A percentile compares a stretch with the other conserved stretches of the same genome.
phyloP scores from a whole-genome alignment of 2,888 invertebrate genomes.

The Drosophila lutescens region DNA sequence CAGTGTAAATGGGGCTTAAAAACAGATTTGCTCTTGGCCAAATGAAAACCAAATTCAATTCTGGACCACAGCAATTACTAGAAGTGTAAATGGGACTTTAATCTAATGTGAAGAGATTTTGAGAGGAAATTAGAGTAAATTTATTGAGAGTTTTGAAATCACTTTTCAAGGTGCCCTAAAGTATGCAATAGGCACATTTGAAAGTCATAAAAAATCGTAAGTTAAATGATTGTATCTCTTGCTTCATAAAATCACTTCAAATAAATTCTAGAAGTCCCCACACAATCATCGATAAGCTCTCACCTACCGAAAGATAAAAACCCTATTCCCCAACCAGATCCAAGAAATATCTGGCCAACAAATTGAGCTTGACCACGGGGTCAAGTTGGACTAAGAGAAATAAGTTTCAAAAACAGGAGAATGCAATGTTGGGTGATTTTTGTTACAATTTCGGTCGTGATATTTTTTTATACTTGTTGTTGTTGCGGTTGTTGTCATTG shows the following conservation, averaged over 20 bases:
- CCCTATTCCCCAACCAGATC: conserved; percentile 19
- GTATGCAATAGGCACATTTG: too few species aligned
- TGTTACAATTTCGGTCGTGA: conserved; percentile 41
- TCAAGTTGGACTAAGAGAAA: conserved; percentile 23
- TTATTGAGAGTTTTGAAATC: background rate
- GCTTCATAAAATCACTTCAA: background rate
- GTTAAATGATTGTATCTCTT: background rate
- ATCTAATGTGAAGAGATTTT: conserved; percentile 7
- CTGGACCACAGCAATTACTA: conserved; percentile 20
- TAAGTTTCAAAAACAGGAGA: conserved; percentile 12
- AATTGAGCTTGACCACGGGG: conserved; percentile 30
- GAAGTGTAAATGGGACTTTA: conserved; percentile 27
- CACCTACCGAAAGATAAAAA: conserved; percentile 5
- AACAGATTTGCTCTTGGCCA: conserved; percentile 33
- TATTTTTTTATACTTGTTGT: conserved; percentile 17
- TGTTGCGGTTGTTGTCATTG: conserved; percentile 57
- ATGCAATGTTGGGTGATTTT: conserved; percentile 39
- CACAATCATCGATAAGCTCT: conserved; percentile 25
- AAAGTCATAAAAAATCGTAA: too few species aligned
- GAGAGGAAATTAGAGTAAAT: background rate
- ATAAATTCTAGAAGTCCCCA: conserved; percentile 13
- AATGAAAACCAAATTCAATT: conserved; percentile 40
- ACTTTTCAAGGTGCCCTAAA: too few species aligned
- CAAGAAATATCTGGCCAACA: conserved; percentile 12
- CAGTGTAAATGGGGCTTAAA: conserved; percentile 36